These are phyloP conservation scores for Carposina sasakii DNA, from an alignment of 1,140 invertebrate genomes.

Conservation along the genomic window DNA sequence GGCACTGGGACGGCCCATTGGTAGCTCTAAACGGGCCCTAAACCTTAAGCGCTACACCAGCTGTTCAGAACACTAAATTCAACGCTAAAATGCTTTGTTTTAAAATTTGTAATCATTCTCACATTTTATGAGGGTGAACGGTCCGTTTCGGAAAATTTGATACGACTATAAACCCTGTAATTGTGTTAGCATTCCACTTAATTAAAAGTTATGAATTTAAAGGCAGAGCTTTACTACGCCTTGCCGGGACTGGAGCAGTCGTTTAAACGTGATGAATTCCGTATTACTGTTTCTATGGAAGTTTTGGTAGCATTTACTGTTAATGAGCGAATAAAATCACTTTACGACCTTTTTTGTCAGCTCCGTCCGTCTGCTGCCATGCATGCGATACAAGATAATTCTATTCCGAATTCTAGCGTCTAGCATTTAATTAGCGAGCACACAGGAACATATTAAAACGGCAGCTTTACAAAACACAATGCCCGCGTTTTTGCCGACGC, in stretches of 20 bases:
- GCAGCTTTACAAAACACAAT: constrained; percentile 15
- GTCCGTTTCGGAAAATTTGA: constrained; percentile 67
- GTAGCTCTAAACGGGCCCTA: constrained; percentile 41
- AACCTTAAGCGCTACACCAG: constrained; percentile 51
- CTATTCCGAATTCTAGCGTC: too few relatives aligned
- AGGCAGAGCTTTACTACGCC: constrained; percentile 39
- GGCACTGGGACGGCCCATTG: constrained; percentile 42
- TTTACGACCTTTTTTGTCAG: constrained; percentile 24
- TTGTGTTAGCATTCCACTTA: constrained; percentile 62
- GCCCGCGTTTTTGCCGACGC: constrained; percentile 24
- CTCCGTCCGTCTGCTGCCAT: constrained; percentile 13
- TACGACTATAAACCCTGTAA: constrained; percentile 65
- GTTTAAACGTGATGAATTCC: constrained; percentile 39
- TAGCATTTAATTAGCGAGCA: not conserved
- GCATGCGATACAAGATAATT: not conserved
- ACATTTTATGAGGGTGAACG: constrained; percentile 63
- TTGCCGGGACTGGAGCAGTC: constrained; percentile 32
- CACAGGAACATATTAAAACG: not conserved
- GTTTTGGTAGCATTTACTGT: constrained; percentile 35
- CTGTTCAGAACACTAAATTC: constrained; percentile 57
- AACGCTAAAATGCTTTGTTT: constrained; percentile 60
- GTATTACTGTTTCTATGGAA: constrained; percentile 34
- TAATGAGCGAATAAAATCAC: constrained; percentile 37
- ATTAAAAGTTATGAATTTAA: constrained; percentile 71
- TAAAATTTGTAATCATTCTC: constrained; percentile 69